Percentiles rank a stretch among this genome's conserved stretches.
phyloP scores from a whole-genome alignment of 2,797 vertebrate species.

The Botia kubotai region DNA sequence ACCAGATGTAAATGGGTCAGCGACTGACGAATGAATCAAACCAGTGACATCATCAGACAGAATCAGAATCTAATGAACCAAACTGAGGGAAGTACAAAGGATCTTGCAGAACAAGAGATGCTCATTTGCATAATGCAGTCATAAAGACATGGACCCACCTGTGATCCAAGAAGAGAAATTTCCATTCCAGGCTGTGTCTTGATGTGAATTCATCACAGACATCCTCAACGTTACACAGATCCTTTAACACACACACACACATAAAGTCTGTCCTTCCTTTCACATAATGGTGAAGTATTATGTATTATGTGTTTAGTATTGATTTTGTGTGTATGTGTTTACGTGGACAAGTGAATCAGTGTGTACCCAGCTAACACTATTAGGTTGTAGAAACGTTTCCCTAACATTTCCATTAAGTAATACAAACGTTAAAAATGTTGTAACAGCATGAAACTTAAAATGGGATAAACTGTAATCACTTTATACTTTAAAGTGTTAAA shows the following conservation, averaged over 20 bases:
- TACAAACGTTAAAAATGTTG: too few species aligned
- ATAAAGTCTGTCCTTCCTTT: neutral
- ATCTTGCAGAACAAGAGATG: constrained; percentile 12
- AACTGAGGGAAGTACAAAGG: neutral
- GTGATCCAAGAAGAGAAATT: constrained; percentile 83
- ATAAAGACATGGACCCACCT: constrained; percentile 76
- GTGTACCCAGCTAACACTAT: too few species aligned
- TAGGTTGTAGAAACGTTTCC: too few species aligned
- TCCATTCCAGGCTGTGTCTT: constrained; percentile 87
- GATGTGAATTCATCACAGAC: constrained; percentile 84
- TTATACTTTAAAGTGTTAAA: neutral
- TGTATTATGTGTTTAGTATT: neutral
- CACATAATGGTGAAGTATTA: neutral
- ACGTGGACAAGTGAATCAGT: neutral
- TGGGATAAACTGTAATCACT: neutral
- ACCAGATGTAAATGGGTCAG: constrained; percentile 42
- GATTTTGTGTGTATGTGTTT: neutral
- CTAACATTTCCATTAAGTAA: too few species aligned
- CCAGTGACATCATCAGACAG: constrained; percentile 21
- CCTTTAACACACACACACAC: constrained; percentile 71
- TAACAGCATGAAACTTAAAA: neutral
- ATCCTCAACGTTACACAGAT: constrained; percentile 82
- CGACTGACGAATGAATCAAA: constrained; percentile 39
- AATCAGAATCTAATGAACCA: constrained; percentile 5
- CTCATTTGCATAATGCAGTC: constrained; percentile 31